phyloP scores from a whole-genome alignment of 2,888 invertebrate species.

The Tanypteryx hageni region DNA sequence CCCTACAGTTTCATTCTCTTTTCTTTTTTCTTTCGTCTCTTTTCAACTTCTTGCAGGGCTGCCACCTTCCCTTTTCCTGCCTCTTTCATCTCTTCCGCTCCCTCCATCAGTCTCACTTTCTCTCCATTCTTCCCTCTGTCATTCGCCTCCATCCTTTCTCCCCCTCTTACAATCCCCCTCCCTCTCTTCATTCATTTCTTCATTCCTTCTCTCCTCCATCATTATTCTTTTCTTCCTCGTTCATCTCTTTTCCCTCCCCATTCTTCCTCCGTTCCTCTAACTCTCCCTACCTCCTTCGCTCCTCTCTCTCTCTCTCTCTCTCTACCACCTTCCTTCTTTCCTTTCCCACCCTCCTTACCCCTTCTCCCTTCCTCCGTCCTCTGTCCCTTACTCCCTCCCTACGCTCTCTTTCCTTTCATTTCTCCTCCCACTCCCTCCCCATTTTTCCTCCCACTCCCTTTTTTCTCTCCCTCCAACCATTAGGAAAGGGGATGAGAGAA shows the following conservation, averaged over 20 bases:
- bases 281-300: background rate
- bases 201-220: too few species aligned
- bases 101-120: background rate
- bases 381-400: background rate
- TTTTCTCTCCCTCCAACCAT: background rate
- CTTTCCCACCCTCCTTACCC: too few species aligned
- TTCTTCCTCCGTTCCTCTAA: too few species aligned
- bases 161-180: too few species aligned
- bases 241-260: too few species aligned
- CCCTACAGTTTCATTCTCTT: too few species aligned
- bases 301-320: background rate
- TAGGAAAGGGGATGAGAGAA: background rate
- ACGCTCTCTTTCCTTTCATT: background rate
- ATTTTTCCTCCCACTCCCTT: background rate
- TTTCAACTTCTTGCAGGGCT: background rate
- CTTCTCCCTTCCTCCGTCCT: too few species aligned
- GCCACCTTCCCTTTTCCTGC: constrained; percentile 65
- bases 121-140: too few species aligned
- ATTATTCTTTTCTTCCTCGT: too few species aligned
- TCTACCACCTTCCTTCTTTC: too few species aligned
- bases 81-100: background rate
- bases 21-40: background rate
- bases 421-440: too few species aligned
- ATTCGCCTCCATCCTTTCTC: too few species aligned
- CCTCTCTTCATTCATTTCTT: background rate